phyloP scores from a whole-genome alignment of 2,888 invertebrate genomes.

The Ernsta delagoae region DNA sequence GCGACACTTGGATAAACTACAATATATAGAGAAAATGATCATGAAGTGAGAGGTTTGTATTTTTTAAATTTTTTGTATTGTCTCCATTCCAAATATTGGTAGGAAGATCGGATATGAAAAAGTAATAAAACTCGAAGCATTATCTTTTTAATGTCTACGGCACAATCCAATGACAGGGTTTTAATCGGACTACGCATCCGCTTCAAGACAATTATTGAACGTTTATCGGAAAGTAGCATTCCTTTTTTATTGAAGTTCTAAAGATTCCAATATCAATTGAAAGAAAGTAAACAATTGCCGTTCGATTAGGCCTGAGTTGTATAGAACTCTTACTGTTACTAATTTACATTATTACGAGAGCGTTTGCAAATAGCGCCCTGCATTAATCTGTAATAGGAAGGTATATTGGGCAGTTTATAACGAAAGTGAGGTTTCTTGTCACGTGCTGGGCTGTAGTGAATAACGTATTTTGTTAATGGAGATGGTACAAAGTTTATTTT shows the following conservation, averaged over 20 bases:
- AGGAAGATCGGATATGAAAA: slow-evolving; percentile 11
- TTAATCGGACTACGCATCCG: slow-evolving; percentile 15
- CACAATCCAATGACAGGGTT: not conserved
- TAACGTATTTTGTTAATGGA: slow-evolving; percentile 18
- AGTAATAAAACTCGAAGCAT: slow-evolving; percentile 6
- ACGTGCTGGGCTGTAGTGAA: slow-evolving; percentile 44
- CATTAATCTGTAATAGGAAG: slow-evolving; percentile 27
- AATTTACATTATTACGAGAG: slow-evolving; percentile 27
- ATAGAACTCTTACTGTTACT: not conserved
- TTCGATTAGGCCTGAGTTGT: not conserved
- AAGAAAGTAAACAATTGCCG: slow-evolving; percentile 20
- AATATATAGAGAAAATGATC: slow-evolving; percentile 70
- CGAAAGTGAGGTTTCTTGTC: slow-evolving; percentile 56
- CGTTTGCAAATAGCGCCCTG: slow-evolving; percentile 24
- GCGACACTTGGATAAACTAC: slow-evolving; percentile 69
- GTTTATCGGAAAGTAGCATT: not conserved
- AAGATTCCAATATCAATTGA: slow-evolving; percentile 1
- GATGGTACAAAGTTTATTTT: not conserved
- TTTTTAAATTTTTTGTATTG: slow-evolving; percentile 35
- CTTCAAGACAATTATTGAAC: slow-evolving; percentile 8
- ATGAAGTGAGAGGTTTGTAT: slow-evolving; percentile 60
- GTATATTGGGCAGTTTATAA: slow-evolving; percentile 41
- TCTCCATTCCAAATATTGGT: not conserved
- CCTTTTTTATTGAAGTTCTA: not conserved
- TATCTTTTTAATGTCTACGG: slow-evolving; percentile 15